A percentile compares a stretch with the other conserved stretches of the same genome.
Evolutionary conservation across 2,888 invertebrate genomes (phyloP).

Genomic region (Stenoptilia bipunctidactyla): DNA sequence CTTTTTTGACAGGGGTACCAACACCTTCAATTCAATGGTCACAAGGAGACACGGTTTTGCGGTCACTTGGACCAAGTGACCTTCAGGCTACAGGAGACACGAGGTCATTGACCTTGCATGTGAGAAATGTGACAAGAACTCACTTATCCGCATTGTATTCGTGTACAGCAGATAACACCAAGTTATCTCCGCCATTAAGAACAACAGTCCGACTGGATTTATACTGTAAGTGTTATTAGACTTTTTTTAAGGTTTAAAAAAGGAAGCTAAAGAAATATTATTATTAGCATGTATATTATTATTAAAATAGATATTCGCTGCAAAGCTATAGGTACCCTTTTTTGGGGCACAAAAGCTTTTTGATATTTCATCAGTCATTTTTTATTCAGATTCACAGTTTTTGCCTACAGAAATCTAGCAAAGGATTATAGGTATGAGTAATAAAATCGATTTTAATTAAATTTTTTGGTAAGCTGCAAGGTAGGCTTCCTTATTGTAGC

Average conservation of each 20-base stretch:
- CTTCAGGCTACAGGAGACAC: constrained; percentile 29
- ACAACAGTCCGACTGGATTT: constrained; percentile 77
- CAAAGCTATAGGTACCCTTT: too few relatives aligned
- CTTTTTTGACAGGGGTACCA: constrained; percentile 39
- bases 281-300: background rate
- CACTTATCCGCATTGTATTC: constrained; percentile 76
- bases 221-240: constrained; percentile 62
- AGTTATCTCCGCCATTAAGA: constrained; percentile 74
- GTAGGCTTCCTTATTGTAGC: too few relatives aligned
- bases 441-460: too few relatives aligned
- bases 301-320: background rate
- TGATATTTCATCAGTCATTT: too few relatives aligned
- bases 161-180: constrained; percentile 80
- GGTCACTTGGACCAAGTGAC: constrained; percentile 37
- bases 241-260: too few relatives aligned
- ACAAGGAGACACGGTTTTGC: constrained; percentile 44
- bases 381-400: too few relatives aligned
- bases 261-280: background rate
- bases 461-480: too few relatives aligned
- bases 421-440: too few relatives aligned
- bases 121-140: constrained; percentile 60
- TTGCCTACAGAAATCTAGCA: too few relatives aligned
- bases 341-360: too few relatives aligned
- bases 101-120: constrained; percentile 36
- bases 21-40: constrained; percentile 57